Base-by-base conservation (phyloP, 2,888 invertebrate species). In the Agonopterix subpropinquella region DNA sequence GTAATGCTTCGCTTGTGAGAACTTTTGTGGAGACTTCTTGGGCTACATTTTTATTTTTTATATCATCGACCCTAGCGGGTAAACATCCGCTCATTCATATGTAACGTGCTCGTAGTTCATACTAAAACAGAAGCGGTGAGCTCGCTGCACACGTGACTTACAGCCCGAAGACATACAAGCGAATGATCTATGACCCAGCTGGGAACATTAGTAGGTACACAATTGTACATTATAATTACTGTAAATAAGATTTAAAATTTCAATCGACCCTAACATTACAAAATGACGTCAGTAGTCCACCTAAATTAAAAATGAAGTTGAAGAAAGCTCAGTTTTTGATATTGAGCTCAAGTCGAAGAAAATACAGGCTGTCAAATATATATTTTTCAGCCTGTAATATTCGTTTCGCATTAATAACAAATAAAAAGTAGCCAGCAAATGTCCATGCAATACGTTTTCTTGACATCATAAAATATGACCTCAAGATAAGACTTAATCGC, bases 121-220 rank as follows among this genome's bases (percentile, higher is more conserved):
- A 41, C 47, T 49, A 47, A 50, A 52, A 49, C 52, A 52, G 49
- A 47, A 43, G 28, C 28, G 42, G 48, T 45, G 47, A 46, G 45
- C 48, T 47, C n/a, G 36, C 13, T 44, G 47, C 37, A 53, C 54
- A 60, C 54, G 58, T 61, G 61, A 62, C 61, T 51, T 47, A 60
- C 59, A 51, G 47, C 50, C 51, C 51, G 57, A 68, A 69, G 61
- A 61, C 68, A 57, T 60, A 65, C 54, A 63, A 64, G 55, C 53
- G 54, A 53, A 56, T 64, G 64, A 62, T 63, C 67, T 66, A 56
- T 59, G 59, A 64, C 61, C 67, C 47, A 51, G 52, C 58, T 58
- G 55, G 53, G 52, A 50, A 52, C 50, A 50, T 53, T 58, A 36
- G 53, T 36, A 8, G 10, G 43, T 41, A 48, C 48, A 46, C 45